Conservation (phyloP, 2,113 vertebrate genomes). For the Cinclus cinclus region DNA sequence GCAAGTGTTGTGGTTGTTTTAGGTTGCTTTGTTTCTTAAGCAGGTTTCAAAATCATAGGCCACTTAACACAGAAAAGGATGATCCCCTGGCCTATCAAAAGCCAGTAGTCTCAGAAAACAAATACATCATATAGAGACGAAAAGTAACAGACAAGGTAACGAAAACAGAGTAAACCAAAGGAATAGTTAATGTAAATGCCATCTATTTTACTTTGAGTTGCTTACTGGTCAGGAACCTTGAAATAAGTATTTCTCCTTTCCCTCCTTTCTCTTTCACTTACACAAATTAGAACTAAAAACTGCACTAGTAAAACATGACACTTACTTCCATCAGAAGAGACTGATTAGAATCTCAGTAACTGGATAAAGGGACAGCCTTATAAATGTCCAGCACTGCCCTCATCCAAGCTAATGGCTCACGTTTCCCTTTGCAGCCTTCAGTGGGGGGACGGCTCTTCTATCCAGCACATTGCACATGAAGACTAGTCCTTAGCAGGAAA, state of each 20-base stretch:
- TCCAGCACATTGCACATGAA: background rate
- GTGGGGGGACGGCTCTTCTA: background rate
- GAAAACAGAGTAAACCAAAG: background rate
- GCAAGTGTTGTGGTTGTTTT: background rate
- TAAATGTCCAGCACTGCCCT: background rate
- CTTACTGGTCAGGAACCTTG: background rate
- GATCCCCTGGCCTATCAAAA: background rate
- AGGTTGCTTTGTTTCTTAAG: background rate
- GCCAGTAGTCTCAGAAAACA: background rate
- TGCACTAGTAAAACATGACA: background rate
- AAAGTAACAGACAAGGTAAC: background rate
- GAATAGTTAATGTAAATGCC: background rate
- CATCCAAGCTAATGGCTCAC: background rate
- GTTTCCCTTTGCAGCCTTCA: background rate
- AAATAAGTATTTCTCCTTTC: background rate
- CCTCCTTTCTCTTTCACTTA: background rate
- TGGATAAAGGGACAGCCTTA: background rate
- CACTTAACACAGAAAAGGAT: background rate
- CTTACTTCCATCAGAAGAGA: background rate
- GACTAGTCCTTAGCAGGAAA: background rate
- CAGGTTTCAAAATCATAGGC: background rate
- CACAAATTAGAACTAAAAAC: background rate
- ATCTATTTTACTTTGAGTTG: background rate
- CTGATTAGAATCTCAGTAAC: background rate
- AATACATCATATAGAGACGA: background rate